A percentile compares a stretch with the other conserved stretches of the same genome.
Conservation (phyloP, 37 sponge, comb jelly and placozoan species). For the Spongilla lacustris region DNA sequence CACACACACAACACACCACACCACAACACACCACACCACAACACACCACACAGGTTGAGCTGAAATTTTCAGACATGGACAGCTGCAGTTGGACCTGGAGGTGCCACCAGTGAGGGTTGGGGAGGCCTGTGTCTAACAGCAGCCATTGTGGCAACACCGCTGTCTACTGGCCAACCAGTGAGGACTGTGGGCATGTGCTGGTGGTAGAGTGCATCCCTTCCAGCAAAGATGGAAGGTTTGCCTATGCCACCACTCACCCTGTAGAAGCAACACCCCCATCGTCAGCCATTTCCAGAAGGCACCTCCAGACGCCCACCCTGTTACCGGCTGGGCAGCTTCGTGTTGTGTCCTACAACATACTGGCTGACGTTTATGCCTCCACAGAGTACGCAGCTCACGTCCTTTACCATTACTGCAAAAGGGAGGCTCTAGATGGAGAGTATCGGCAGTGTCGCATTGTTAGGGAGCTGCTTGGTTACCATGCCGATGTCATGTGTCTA, state of each 20-base stretch:
- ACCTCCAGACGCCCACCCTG: slow-evolving; percentile 41
- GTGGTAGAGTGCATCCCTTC: slow-evolving; percentile 68
- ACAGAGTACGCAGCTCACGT: slow-evolving; percentile 18
- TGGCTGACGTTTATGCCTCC: slow-evolving; percentile 67
- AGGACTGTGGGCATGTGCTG: slow-evolving; percentile 55
- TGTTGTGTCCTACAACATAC: slow-evolving; percentile 85
- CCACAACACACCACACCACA: too few species aligned
- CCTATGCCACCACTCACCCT: neutral
- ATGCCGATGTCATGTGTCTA: slow-evolving; percentile 85
- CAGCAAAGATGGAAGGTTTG: slow-evolving; percentile 11
- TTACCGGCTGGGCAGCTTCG: slow-evolving; percentile 51
- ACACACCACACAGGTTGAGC: slow-evolving; percentile 41
- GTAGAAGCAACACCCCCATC: neutral
- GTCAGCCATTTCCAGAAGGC: slow-evolving; percentile 26
- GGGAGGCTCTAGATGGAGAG: slow-evolving; percentile 53
- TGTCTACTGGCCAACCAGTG: slow-evolving; percentile 62
- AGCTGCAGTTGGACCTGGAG: slow-evolving; percentile 69
- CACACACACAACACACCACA: too few species aligned
- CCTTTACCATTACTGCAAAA: slow-evolving; percentile 82
- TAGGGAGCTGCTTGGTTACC: slow-evolving; percentile 76
- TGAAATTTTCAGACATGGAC: slow-evolving; percentile 53
- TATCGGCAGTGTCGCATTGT: slow-evolving; percentile 78
- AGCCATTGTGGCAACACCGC: neutral
- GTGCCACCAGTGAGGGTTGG: neutral
- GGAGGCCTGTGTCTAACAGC: neutral